Evolutionary conservation across 2,888 invertebrate species (phyloP).

Genomic region (Oconnorella tubifera): DNA sequence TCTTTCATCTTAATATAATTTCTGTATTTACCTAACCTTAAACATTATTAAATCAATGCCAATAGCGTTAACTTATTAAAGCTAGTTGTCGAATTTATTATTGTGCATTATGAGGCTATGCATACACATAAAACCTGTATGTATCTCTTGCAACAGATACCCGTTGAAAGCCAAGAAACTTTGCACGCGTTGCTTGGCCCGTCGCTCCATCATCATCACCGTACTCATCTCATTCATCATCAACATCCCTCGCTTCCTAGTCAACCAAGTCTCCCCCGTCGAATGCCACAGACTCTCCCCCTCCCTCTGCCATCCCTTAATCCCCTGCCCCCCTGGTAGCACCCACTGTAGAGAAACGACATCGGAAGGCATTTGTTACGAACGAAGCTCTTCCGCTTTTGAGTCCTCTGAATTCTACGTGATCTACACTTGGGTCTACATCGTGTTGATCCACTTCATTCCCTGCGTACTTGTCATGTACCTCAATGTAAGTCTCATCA

Average conservation of each 20-base stretch:
- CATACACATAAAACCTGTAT: no score
- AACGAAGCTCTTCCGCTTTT: conserved; percentile 36
- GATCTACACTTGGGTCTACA: conserved; percentile 43
- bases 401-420: conserved; percentile 34
- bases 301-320: not conserved
- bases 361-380: conserved; percentile 5
- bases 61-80: no score
- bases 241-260: conserved; percentile 46
- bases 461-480: conserved; percentile 41
- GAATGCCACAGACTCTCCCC: not conserved
- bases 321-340: not conserved
- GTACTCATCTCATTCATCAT: conserved; percentile 38
- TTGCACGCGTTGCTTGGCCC: conserved; percentile 44
- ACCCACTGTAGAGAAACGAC: not conserved
- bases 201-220: conserved; percentile 42
- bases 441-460: conserved; percentile 41
- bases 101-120: no score
- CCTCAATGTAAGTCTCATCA: conserved; percentile 43
- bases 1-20: no score
- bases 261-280: conserved; percentile 33
- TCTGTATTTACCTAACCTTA: no score
- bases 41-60: no score
- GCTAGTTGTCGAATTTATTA: no score
- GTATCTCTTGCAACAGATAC: no score
- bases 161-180: conserved; percentile 48